Conservation (phyloP, 2,113 vertebrate genomes). For the Anarrhichthys ocellatus region DNA sequence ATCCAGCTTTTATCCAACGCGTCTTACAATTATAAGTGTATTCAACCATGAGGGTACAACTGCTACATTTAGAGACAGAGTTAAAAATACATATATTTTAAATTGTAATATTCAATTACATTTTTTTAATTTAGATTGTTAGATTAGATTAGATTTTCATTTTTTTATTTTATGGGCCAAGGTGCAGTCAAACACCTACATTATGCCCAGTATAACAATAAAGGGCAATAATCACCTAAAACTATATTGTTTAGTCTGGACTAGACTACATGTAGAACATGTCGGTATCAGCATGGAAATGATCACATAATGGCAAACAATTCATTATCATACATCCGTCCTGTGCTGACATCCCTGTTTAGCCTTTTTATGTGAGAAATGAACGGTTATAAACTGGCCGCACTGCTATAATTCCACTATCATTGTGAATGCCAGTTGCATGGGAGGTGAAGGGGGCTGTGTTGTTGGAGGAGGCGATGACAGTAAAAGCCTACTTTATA, state of each 20-base stretch:
- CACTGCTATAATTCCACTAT: background rate
- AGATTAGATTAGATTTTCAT: background rate
- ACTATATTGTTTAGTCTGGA: background rate
- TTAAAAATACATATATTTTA: background rate
- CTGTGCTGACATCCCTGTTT: background rate
- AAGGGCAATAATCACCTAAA: background rate
- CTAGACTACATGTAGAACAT: background rate
- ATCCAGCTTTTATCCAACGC: background rate
- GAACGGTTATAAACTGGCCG: background rate
- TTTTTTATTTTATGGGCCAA: background rate
- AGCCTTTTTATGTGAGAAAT: background rate
- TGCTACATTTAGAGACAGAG: background rate
- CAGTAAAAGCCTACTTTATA: slow-evolving; percentile 32
- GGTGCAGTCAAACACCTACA: background rate
- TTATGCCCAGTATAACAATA: background rate
- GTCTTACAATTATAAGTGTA: background rate
- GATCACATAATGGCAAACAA: background rate
- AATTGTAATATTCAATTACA: too few relatives aligned
- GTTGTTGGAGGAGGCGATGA: background rate
- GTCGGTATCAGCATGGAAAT: background rate
- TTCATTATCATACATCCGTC: background rate
- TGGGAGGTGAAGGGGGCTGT: slow-evolving; percentile 11
- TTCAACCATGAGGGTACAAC: background rate
- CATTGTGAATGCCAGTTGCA: background rate
- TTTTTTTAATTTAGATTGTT: background rate